Base-by-base conservation (phyloP, 2,888 invertebrate genomes). In the Polyommatus icarus region DNA sequence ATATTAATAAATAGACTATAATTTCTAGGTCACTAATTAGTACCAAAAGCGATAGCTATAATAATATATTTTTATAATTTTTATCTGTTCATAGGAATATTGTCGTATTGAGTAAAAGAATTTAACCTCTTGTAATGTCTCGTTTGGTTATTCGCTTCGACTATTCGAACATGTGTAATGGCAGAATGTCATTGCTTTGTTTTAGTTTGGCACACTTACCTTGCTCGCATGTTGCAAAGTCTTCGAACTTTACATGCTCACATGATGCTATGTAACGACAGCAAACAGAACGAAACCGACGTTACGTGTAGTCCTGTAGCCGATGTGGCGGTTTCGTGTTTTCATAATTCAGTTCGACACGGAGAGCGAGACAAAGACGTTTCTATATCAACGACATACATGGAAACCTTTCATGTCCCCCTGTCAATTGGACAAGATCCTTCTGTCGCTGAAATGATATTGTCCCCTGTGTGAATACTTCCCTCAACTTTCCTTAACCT, bases 201-300 rank as follows among this genome's bases (percentile, higher is more conserved):
- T 73, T 24, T 15, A 73, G 73, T 75, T 75, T 75, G 75, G 75
- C 75, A 73, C 73, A 75, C 75, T 73, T 75, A 50, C 73, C 40
- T 5, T 3, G 4, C 46, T 15, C 24, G 15, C 67, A 29, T 67
- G 24, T 29, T 29, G 67, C 29, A 67, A 67, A 67, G 67, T 67
- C 32, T 29, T 67, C 12, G 29, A 32, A 61, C 24, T 20, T 61
- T 61, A 67, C 67, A 67, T 67, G 29, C 18, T 67, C 32, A 67
- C 67, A 67, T 15, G 15, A 18, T 18, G 6, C 32, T 67, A 32
- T 67, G 15, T 18, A 67, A 29, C 29, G 67, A 32, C 67, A 67
- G 29, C 18, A 67, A 67, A 18, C 29, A 67, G 29, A 67, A 67
- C 7, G 67, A 18, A 18, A 67, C 32, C 15, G 7, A 67, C 29